These are phyloP conservation scores for Pachydiplax longipennis DNA, from an alignment of 2,888 invertebrate genomes.

Conservation along the genomic window DNA sequence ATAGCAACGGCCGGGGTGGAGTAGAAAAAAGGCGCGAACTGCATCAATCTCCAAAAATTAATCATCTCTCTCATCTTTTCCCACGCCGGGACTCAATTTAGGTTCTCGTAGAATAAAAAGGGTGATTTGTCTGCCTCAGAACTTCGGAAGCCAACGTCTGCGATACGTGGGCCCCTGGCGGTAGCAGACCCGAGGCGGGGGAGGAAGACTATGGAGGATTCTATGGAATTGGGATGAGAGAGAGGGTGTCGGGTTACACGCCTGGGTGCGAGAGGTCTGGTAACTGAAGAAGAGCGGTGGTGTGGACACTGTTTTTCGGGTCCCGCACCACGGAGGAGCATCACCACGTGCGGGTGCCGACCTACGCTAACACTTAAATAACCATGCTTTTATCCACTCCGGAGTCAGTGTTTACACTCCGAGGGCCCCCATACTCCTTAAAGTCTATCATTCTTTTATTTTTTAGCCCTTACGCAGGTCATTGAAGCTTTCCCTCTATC, in stretches of 20 bases:
- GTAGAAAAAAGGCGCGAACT: too few species aligned
- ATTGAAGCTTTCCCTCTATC: too few species aligned
- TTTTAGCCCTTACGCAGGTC: too few species aligned
- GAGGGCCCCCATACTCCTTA: not conserved
- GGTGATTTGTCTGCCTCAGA: not conserved
- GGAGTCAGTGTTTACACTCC: not conserved
- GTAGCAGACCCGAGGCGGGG: too few species aligned
- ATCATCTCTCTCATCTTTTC: too few species aligned
- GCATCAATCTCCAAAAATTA: too few species aligned
- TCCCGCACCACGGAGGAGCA: not conserved
- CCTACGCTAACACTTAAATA: not conserved
- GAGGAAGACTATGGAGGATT: not conserved
- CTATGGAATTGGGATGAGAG: not conserved
- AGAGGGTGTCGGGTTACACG: not conserved
- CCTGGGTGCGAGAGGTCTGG: not conserved
- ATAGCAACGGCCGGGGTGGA: too few species aligned
- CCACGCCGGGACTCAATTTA: too few species aligned
- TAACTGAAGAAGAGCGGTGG: not conserved
- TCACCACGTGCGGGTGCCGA: conserved; percentile 19
- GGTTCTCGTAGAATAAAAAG: not conserved
- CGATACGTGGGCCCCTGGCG: too few species aligned
- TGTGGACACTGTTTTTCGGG: not conserved
- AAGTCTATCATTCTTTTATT: too few species aligned
- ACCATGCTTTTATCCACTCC: not conserved
- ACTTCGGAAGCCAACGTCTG: not conserved